Evolutionary conservation across 1,140 invertebrate genomes (phyloP).

Genomic region (Papilio machaon): DNA sequence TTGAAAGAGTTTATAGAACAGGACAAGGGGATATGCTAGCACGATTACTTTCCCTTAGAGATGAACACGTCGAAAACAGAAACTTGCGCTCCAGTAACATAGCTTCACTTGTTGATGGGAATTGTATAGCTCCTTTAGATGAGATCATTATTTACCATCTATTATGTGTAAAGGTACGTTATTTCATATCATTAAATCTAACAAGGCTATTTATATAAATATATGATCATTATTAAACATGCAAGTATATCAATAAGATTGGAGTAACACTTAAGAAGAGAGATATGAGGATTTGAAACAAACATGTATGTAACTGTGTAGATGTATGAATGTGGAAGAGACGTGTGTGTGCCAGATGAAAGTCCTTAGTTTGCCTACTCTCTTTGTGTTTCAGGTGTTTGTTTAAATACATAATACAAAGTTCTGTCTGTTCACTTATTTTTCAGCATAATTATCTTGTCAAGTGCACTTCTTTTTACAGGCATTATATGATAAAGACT

Average conservation of each 20-base stretch:
- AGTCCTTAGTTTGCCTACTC: no score
- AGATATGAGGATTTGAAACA: no score
- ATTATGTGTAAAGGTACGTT: conserved; percentile 82
- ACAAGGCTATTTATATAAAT: conserved; percentile 11
- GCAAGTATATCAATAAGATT: no score
- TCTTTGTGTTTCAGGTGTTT: no score
- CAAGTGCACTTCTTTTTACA: conserved; percentile 51
- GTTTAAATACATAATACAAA: no score
- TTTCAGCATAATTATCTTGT: neutral
- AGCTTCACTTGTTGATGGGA: conserved; percentile 86
- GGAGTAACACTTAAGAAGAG: no score
- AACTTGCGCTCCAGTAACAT: conserved; percentile 87
- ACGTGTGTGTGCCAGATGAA: no score
- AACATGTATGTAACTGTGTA: no score
- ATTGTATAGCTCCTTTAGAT: conserved; percentile 88
- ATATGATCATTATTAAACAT: no score
- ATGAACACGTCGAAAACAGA: conserved; percentile 88
- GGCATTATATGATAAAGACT: conserved; percentile 86
- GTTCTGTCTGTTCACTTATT: no score
- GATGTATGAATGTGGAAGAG: no score
- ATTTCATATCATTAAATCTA: neutral
- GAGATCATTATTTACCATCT: conserved; percentile 92
- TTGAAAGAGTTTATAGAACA: conserved; percentile 82
- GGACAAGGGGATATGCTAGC: conserved; percentile 83
- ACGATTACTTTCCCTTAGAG: conserved; percentile 88